Evolutionary conservation across 2,113 vertebrate species (phyloP).

Genomic region (Pomatorhinus ruficollis): DNA sequence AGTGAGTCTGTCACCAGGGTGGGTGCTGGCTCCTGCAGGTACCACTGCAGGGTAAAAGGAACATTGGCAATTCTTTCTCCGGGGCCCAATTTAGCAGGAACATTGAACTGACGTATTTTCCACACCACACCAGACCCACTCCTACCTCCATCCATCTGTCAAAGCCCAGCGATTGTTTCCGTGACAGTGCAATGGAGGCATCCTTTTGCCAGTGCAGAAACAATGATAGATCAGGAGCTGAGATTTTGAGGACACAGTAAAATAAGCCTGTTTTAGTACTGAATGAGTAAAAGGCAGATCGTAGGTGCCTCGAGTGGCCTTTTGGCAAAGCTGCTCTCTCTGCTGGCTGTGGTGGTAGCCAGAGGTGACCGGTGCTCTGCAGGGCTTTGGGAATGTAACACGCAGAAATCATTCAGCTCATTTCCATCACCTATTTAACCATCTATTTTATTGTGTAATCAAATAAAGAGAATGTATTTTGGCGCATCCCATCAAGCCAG

Average conservation of each 20-base stretch:
- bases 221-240: neutral
- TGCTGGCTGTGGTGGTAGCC: neutral
- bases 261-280: neutral
- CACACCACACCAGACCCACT: neutral
- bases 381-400: neutral
- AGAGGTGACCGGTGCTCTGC: neutral
- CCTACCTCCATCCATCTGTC: conserved; percentile 18
- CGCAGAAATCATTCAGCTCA: neutral
- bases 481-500: neutral
- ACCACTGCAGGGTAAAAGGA: neutral
- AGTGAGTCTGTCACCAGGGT: accelerated
- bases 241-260: neutral
- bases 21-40: neutral
- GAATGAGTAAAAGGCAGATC: neutral
- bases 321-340: neutral
- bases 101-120: neutral
- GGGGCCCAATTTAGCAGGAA: neutral
- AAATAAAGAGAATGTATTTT: neutral
- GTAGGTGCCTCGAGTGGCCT: neutral
- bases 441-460: neutral
- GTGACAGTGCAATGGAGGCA: neutral
- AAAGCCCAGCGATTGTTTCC: neutral
- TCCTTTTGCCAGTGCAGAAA: neutral
- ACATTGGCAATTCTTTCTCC: neutral
- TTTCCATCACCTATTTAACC: neutral